Percentiles rank a stretch among this genome's conserved stretches.
Conservation (phyloP, 2,113 vertebrate genomes). For the Panthera uncia region DNA sequence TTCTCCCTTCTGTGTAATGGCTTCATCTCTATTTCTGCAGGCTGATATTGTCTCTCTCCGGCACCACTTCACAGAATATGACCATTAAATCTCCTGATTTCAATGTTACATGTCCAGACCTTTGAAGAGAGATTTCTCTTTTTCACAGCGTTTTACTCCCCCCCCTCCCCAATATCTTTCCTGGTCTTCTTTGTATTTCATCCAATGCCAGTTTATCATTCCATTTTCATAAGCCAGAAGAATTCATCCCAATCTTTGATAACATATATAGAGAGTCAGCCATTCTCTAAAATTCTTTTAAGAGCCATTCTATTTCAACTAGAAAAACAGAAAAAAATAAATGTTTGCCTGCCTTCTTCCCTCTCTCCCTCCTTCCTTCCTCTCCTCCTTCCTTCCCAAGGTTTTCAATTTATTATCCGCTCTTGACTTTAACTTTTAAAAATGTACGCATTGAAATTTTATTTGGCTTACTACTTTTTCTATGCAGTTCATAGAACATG, state of each 20-base stretch:
- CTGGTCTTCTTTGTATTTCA: neutral
- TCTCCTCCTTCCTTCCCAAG: neutral
- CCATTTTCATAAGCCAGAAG: neutral
- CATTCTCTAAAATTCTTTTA: neutral
- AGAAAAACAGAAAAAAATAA: neutral
- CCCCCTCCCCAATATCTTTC: neutral
- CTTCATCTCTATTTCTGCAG: neutral
- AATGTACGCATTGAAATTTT: neutral
- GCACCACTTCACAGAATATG: neutral
- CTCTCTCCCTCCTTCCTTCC: neutral
- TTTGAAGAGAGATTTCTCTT: neutral
- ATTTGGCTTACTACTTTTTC: neutral
- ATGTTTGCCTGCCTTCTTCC: neutral
- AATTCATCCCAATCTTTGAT: neutral
- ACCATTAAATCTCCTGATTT: neutral
- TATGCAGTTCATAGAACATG: neutral
- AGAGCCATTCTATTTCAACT: neutral
- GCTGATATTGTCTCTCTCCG: neutral
- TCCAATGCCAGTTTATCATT: neutral
- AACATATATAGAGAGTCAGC: neutral
- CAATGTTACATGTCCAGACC: neutral
- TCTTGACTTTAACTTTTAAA: neutral
- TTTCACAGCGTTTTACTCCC: neutral
- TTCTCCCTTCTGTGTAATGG: neutral
- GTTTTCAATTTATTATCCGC: neutral